Percentiles rank a stretch among this genome's conserved stretches.
Conservation (phyloP, 2,113 vertebrate genomes). For the Melanotaenia duboulayi region DNA sequence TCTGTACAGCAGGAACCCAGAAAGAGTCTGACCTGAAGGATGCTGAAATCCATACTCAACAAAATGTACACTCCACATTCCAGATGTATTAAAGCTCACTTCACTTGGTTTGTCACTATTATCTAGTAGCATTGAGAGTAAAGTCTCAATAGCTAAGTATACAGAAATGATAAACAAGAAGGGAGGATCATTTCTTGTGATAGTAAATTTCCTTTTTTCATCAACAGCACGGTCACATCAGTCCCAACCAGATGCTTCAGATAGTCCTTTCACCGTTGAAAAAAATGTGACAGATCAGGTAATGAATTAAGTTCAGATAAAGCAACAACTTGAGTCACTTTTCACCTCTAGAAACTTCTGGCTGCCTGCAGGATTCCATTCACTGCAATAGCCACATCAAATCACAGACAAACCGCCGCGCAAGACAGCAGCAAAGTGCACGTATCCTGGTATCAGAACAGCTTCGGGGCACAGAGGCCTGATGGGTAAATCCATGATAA, state of each 20-base stretch:
- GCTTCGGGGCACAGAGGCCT: conserved; percentile 33
- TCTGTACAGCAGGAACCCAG: conserved; percentile 6
- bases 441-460: conserved; percentile 15
- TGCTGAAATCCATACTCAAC: neutral
- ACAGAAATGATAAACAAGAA: neutral
- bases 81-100: conserved; percentile 5
- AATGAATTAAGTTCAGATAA: neutral
- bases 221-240: neutral
- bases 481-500: conserved; percentile 54
- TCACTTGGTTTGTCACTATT: neutral
- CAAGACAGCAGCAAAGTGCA: neutral
- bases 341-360: conserved; percentile 7
- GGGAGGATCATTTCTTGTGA: neutral
- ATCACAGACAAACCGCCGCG: conserved; percentile 3
- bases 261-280: neutral
- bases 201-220: neutral
- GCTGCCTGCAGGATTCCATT: conserved; percentile 12
- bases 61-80: neutral
- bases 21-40: conserved; percentile 12
- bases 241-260: neutral
- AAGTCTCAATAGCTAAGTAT: neutral
- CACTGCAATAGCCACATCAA: conserved; percentile 10
- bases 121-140: neutral
- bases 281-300: neutral
- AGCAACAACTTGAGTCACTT: neutral